Evolutionary conservation across 2,113 vertebrate genomes (phyloP).

Genomic region (Gymnobelideus leadbeateri): DNA sequence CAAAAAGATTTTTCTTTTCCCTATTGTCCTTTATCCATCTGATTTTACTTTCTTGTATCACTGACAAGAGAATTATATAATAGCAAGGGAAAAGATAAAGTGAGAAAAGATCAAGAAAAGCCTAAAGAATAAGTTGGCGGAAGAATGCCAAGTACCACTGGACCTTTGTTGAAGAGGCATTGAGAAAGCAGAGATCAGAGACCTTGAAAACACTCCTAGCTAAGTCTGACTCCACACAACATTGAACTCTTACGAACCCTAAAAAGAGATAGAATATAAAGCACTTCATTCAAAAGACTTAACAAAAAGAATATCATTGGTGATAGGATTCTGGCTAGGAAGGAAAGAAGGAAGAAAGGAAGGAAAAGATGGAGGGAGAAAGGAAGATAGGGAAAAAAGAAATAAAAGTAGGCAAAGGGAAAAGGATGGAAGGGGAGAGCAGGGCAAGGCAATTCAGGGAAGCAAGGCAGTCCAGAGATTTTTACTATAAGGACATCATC

Average conservation of each 20-base stretch:
- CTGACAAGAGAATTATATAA: slow-evolving; percentile 22
- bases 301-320: background rate
- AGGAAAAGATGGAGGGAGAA: slow-evolving; percentile 10
- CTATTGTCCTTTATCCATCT: background rate
- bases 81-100: slow-evolving; percentile 13
- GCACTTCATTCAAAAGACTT: background rate
- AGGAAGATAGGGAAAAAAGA: slow-evolving; percentile 7
- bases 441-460: background rate
- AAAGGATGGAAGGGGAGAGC: background rate
- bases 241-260: background rate
- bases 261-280: accelerated
- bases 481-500: background rate
- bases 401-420: background rate
- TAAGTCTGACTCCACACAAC: background rate
- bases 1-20: slow-evolving; percentile 32
- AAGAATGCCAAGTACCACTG: background rate
- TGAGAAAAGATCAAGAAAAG: too few species aligned
- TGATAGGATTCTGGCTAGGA: slow-evolving; percentile 37
- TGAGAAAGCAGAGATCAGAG: background rate
- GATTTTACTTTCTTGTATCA: background rate
- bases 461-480: background rate
- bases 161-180: background rate
- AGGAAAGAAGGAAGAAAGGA: background rate
- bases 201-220: background rate
- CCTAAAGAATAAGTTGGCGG: background rate